phyloP scores from a whole-genome alignment of 53 echinoderm and acorn worm species.

The Echinometra lucunter region DNA sequence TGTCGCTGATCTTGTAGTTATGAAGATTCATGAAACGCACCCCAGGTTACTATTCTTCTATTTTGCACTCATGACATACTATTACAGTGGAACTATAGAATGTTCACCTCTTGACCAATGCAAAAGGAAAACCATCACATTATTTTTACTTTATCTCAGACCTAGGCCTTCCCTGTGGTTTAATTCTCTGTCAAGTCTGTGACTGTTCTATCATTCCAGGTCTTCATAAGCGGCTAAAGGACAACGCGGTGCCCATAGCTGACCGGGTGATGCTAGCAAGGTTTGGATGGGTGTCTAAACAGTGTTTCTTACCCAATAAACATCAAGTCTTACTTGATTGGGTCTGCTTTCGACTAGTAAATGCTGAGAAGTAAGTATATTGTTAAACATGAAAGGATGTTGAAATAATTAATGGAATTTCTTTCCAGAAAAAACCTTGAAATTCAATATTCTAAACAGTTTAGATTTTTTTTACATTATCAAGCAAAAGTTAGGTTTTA shows the following conservation, averaged over 20 bases:
- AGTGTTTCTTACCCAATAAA: constrained; percentile 91
- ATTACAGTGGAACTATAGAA: too few relatives aligned
- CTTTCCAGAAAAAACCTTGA: too few relatives aligned
- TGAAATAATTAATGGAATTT: too few relatives aligned
- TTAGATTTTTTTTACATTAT: too few relatives aligned
- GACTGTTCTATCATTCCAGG: constrained; percentile 65
- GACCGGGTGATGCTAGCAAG: constrained; percentile 79
- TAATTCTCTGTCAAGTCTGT: background rate
- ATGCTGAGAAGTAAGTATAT: constrained; percentile 69
- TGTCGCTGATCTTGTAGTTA: too few relatives aligned
- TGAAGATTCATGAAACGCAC: too few relatives aligned
- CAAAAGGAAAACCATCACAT: background rate
- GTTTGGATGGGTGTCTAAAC: constrained; percentile 85
- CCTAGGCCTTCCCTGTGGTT: background rate
- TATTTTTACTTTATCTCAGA: background rate
- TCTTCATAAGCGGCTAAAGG: constrained; percentile 81
- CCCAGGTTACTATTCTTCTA: too few relatives aligned
- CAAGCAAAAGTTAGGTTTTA: too few relatives aligned
- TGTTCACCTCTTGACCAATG: too few relatives aligned
- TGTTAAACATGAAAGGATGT: background rate
- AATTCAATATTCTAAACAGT: too few relatives aligned
- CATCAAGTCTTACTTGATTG: constrained; percentile 91
- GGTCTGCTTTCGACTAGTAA: constrained; percentile 76
- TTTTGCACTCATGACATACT: too few relatives aligned
- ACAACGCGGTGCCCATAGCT: constrained; percentile 74